Evolutionary conservation across 2,113 vertebrate species (phyloP).

Genomic region (Psittacara wagleri): DNA sequence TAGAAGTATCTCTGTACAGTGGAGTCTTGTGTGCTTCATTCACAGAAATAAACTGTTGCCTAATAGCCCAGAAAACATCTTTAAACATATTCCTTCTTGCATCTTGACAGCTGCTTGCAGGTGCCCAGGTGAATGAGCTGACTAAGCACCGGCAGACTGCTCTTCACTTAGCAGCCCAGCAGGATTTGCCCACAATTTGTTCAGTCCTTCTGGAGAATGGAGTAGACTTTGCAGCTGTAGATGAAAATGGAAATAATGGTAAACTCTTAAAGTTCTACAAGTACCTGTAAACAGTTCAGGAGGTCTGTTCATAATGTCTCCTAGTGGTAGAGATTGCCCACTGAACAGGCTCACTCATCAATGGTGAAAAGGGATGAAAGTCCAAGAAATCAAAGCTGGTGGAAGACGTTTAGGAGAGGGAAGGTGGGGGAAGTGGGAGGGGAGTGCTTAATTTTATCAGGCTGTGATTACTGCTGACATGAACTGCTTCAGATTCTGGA

Average conservation of each 20-base stretch:
- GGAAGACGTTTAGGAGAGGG: neutral
- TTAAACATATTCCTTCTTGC: neutral
- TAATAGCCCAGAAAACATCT: neutral
- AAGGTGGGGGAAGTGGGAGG: neutral
- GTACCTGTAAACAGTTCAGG: neutral
- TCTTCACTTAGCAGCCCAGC: conserved; percentile 94
- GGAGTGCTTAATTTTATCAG: neutral
- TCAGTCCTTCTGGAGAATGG: conserved; percentile 95
- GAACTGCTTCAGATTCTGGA: neutral
- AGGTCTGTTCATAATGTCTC: neutral
- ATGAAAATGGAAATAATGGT: conserved; percentile 99
- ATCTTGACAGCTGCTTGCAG: conserved; percentile 87
- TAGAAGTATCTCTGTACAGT: neutral
- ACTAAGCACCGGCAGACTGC: conserved; percentile 98
- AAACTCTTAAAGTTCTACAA: neutral
- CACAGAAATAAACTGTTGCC: neutral
- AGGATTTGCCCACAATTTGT: conserved; percentile 94
- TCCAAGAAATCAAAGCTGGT: neutral
- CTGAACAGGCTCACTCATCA: neutral
- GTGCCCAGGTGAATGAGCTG: conserved; percentile 95
- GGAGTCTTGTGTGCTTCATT: neutral
- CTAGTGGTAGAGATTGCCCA: neutral
- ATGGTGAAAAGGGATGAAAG: neutral
- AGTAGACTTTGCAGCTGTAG: conserved; percentile 90
- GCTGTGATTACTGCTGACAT: neutral